Base-by-base conservation (phyloP, 2,797 vertebrate species). In the Clarias fuscus region DNA sequence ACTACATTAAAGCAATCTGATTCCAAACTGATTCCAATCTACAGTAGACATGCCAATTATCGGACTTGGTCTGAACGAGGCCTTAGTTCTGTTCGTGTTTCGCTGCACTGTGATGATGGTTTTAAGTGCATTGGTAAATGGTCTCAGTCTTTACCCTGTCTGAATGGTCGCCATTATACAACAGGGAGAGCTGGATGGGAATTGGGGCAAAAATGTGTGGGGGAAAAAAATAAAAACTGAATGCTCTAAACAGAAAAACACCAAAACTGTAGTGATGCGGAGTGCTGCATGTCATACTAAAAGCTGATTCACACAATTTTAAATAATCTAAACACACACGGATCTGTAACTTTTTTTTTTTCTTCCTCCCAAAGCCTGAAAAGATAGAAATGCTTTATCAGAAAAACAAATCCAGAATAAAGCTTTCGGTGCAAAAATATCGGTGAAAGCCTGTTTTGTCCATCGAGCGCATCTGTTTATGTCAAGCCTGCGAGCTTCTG, bases 401-500 rank as follows among this genome's bases (percentile, higher is more conserved):
- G 4, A 72, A 5, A 73, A 73, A 76, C 27, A 24, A 40, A 75
- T 22, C 56, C 76, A 37, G 18, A 64, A 24, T 81, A 24, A 86
- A 22, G 0, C n/a, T 24, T n/a, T 40, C 18, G 8, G 10, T 53
- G 53, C 1, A 11, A 11, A 33, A 20, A 58, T 37, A 22, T 11
- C 33, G 30, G 5, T 33, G n/a, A 78, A 78, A 61, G 61, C 62
- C 37, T 85, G 84, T 76, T 84, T 59, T 76, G 73, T 84, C 80
- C 65, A 76, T 59, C 83, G 84, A 87, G 83, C 62, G 72, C 64
- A 72, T 48, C 33, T 83, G 87, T 80, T 82, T 90, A 86, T 82
- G 22, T 80, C 56, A 79, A 80, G 53, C 73, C 87, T 85, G 70
- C 73, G 59, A 86, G 80, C 76, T 82, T 59, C 64, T 85, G 88